Conservation (phyloP, 2,797 vertebrate species). For the Hydrolagus colliei region DNA sequence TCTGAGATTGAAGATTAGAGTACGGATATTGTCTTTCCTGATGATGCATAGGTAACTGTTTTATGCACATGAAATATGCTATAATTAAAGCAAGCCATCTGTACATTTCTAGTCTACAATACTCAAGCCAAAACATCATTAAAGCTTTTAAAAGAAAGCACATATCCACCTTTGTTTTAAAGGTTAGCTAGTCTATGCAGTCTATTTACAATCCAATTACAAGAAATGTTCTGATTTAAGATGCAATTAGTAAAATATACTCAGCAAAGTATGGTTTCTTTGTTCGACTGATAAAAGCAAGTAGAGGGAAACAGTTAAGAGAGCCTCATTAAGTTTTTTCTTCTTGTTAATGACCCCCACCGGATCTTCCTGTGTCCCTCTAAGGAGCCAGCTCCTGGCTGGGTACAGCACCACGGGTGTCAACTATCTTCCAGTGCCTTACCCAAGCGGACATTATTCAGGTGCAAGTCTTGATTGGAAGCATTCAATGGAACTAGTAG, state of each 20-base stretch:
- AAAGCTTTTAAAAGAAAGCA: slow-evolving; percentile 1
- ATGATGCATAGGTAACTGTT: neutral
- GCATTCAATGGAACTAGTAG: too few species aligned
- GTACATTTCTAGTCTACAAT: slow-evolving; percentile 4
- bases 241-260: slow-evolving; percentile 1
- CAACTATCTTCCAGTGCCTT: too few species aligned
- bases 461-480: too few species aligned
- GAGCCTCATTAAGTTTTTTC: neutral
- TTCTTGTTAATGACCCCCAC: too few species aligned
- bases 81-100: slow-evolving; percentile 21
- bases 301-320: neutral
- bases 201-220: slow-evolving; percentile 20
- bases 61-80: neutral
- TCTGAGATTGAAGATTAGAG: slow-evolving; percentile 2
- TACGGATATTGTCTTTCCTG: neutral
- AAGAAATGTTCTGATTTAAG: neutral
- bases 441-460: too few species aligned
- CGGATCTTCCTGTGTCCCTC: too few species aligned
- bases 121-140: slow-evolving; percentile 5
- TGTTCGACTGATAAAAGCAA: neutral
- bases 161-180: slow-evolving; percentile 6
- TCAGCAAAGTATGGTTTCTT: neutral
- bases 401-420: too few species aligned
- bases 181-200: neutral
- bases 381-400: too few species aligned